Evolutionary conservation across 2,797 vertebrate species (phyloP).

Genomic region (Urophycis tenuis): DNA sequence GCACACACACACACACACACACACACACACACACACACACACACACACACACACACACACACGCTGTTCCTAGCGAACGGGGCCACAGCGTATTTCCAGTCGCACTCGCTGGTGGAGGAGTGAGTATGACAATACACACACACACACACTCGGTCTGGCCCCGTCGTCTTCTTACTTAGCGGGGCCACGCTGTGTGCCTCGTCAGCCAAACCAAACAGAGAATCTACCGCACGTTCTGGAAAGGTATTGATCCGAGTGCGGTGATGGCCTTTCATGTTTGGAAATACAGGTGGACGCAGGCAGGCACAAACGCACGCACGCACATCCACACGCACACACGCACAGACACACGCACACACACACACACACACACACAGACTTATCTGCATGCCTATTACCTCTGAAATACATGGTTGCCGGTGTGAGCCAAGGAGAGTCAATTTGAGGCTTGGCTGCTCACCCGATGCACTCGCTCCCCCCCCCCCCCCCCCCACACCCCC

Average conservation of each 20-base stretch:
- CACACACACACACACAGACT: too few relatives aligned
- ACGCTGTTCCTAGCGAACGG: neutral
- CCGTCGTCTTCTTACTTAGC: constrained; percentile 47
- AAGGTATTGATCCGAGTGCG: constrained; percentile 61
- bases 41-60: neutral
- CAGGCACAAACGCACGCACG: constrained; percentile 1
- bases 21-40: too few relatives aligned
- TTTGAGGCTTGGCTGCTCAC: constrained; percentile 64
- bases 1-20: too few relatives aligned
- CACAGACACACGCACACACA: constrained; percentile 18
- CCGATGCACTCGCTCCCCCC: constrained; percentile 27
- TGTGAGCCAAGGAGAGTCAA: constrained; percentile 55
- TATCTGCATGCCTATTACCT: constrained; percentile 70
- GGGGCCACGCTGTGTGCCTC: constrained; percentile 51
- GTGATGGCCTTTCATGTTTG: constrained; percentile 26
- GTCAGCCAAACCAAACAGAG: constrained; percentile 60
- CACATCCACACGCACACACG: constrained; percentile 13
- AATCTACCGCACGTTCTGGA: constrained; percentile 57
- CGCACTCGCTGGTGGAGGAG: constrained; percentile 21
- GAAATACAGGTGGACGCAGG: constrained; percentile 18
- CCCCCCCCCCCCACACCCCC: constrained; percentile 22
- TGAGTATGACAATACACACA: constrained; percentile 53
- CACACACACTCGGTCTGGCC: constrained; percentile 61
- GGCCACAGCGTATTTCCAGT: constrained; percentile 1
- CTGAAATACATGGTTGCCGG: constrained; percentile 41